Evolutionary conservation across 2,797 vertebrate genomes (phyloP).

Genomic region (Erpetoichthys calabaricus): DNA sequence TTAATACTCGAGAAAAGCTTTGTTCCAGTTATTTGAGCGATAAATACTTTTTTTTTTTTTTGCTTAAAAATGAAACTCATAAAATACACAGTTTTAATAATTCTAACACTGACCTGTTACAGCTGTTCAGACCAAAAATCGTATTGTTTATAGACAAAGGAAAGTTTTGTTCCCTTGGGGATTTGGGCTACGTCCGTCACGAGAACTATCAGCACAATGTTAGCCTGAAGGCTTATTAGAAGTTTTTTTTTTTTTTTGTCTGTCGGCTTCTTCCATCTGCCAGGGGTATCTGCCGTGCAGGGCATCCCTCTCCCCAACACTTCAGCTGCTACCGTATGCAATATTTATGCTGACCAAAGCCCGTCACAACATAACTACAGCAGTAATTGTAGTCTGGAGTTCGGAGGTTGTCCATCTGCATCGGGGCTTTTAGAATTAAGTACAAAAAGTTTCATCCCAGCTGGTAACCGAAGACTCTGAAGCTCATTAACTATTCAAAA

Average conservation of each 20-base stretch:
- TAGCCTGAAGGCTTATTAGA: slow-evolving; percentile 64
- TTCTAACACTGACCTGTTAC: background rate
- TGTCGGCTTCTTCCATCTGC: slow-evolving; percentile 90
- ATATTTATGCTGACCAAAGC: slow-evolving; percentile 81
- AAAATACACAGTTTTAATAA: too few relatives aligned
- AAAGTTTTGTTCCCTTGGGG: slow-evolving; percentile 45
- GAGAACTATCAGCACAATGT: slow-evolving; percentile 53
- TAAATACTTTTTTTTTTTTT: too few relatives aligned
- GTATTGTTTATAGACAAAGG: slow-evolving; percentile 52
- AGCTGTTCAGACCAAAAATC: slow-evolving; percentile 1
- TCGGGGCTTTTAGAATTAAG: slow-evolving; percentile 44
- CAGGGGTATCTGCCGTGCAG: slow-evolving; percentile 60
- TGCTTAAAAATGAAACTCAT: too few relatives aligned
- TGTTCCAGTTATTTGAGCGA: too few relatives aligned
- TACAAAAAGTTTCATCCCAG: slow-evolving; percentile 52
- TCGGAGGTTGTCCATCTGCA: slow-evolving; percentile 72
- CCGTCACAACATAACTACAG: slow-evolving; percentile 50
- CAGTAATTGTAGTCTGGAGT: slow-evolving; percentile 57
- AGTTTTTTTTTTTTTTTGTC: slow-evolving; percentile 40
- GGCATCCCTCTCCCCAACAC: slow-evolving; percentile 47
- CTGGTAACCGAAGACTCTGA: slow-evolving; percentile 53
- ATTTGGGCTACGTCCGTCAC: slow-evolving; percentile 28
- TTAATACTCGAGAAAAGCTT: too few relatives aligned
- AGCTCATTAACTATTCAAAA: slow-evolving; percentile 62
- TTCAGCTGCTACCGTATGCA: slow-evolving; percentile 88